Base-by-base conservation (phyloP, 1,140 invertebrate genomes). In the Listronotus bonariensis region DNA sequence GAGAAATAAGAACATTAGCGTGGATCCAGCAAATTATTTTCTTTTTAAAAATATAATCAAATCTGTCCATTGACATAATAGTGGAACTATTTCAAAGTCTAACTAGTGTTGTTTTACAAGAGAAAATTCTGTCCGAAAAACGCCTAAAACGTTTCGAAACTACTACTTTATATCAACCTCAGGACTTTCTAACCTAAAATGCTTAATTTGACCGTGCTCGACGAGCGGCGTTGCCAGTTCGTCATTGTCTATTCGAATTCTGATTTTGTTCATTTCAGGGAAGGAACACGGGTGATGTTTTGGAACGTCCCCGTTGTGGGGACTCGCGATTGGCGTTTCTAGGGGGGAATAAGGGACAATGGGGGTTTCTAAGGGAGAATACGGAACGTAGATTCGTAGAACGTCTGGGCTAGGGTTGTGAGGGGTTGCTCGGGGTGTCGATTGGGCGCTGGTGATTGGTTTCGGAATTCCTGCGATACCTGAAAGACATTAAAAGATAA, bases 301-400 rank as follows among this genome's bases (percentile, higher is more conserved):
- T 36, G 80, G 79, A 17, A 84, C 65, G 62, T 85, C 83, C 3
- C 87, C 83, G 69, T 82, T 86, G 71, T 78, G 87, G 65, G 82
- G 82, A 41, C 68, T 82, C 72, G 80, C 82, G 72, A 77, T 80
- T 56, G 77, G 82, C 17, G 77, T 79, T 14, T 79, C 76, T 42
- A 77, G 61, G 5, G 81, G 80, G 11, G 83, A 81, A 74, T 90
- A 90, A 6, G 89, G 88, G 38, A 91, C 89, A 26, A 26, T 26
- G 20, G 20, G 20, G 18, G 77, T 79, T 14, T 79, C 76, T 45
- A 77, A 64, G 5, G 81, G 80, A 11, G 83, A 81, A 73, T 90
- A 90, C 7, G 89, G 88, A 38, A 91, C 89, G 77, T 89, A 90
- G 62, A 91, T 91, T 48, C 89, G 81, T 38, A 92, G 85, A 20